These are phyloP conservation scores for Pardosa pseudoannulata DNA, from an alignment of 2,888 invertebrate species.

Conservation along the genomic window DNA sequence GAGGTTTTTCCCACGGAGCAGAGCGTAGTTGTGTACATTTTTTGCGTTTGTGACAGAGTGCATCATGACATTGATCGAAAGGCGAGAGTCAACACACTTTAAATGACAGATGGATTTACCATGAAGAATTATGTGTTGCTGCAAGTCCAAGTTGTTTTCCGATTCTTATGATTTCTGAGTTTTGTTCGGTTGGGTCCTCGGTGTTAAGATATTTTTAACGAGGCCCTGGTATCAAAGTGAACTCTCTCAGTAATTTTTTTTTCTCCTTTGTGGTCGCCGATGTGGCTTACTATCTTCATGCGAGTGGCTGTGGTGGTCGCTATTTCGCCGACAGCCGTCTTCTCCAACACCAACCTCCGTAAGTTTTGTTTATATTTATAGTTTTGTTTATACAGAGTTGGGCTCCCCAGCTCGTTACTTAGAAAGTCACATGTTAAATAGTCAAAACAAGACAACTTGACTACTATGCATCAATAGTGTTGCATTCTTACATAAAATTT, in stretches of 20 bases:
- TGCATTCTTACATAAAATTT: no score
- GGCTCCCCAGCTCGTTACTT: no score
- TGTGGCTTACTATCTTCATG: constrained; percentile 58
- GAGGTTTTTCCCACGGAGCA: constrained; percentile 18
- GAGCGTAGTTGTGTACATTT: constrained; percentile 16
- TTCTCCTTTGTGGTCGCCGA: constrained; percentile 36
- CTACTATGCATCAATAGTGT: no score
- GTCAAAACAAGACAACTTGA: no score
- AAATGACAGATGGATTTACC: constrained; percentile 13
- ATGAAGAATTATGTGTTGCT: neutral
- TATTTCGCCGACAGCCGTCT: constrained; percentile 42
- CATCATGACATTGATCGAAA: constrained; percentile 35
- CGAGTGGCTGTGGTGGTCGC: constrained; percentile 49
- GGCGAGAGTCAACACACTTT: constrained; percentile 30
- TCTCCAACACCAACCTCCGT: constrained; percentile 59
- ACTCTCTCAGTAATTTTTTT: constrained; percentile 22
- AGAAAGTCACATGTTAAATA: no score
- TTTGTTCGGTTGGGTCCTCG: constrained; percentile 13
- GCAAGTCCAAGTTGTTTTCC: constrained; percentile 24
- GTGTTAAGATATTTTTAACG: constrained; percentile 20
- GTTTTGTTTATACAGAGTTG: neutral
- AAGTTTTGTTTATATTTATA: constrained; percentile 27
- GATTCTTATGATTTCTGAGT: constrained; percentile 34
- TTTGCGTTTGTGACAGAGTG: constrained; percentile 43
- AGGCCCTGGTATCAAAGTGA: constrained; percentile 27